Base-by-base conservation (phyloP, 2,888 invertebrate genomes). In the Drosophila antonietae region DNA sequence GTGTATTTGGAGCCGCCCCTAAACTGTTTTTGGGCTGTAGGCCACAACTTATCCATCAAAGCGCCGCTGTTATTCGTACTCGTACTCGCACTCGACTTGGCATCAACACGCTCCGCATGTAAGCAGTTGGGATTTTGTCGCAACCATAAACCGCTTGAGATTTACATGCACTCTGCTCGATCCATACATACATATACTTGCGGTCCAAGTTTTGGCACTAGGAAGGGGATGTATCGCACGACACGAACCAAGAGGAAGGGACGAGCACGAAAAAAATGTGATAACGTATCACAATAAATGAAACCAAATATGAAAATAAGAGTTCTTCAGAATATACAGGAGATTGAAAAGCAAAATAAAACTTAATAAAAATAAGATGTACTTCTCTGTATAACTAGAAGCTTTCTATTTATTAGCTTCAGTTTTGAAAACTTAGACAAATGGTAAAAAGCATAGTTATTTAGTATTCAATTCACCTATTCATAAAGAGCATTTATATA, bases 1-100 rank as follows among this genome's bases (percentile, higher is more conserved):
- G 39, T 56, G 55, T 18, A 9, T 15, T 23, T 12, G 31, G 10
- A 2, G 12, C 8, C 43, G 53, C 39, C 49, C 57, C 59, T 52
- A 52, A 44, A 49, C 28, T 69, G 41, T 23, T 52, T 39, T 35
- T 43, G 51, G 55, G 57, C 63, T 62, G 28, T 39, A 41, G 70
- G 70, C 85, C 90, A 71, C 90, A 86, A 90, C 89, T 79, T 90
- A 90, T 86, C 89, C 87, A 90, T 86, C 86, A 86, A 86, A 85
- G 57, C 68, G 89, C 73, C 78, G 66, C 83, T 33, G 49, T 31
- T 74, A 57, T 58, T 55, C 85, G 68, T 88, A 75, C 72, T 75
- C 46, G 46, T 7, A 28, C 47, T 47, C 46, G 46, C 14, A 31
- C 49, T 49, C 6, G 31, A 49, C 9, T 15, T 60, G 57, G 78